Percentiles rank a stretch among this genome's conserved stretches.
These are phyloP conservation scores for Platichthys flesus DNA, from an alignment of 2,113 vertebrate species.

Conservation along the genomic window DNA sequence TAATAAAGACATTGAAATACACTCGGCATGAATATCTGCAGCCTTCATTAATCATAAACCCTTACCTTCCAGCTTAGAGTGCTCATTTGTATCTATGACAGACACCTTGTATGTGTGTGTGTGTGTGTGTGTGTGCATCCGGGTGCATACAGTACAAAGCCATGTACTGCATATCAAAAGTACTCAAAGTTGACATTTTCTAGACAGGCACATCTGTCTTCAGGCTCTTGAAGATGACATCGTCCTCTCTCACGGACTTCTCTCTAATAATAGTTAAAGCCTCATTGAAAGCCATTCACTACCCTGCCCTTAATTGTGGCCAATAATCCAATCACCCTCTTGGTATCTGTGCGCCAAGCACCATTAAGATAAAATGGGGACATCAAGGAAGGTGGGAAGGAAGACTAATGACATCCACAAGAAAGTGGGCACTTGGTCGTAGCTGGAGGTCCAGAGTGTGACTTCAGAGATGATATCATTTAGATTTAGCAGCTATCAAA, in stretches of 20 bases:
- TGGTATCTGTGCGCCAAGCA: constrained; percentile 63
- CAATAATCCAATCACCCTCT: constrained; percentile 75
- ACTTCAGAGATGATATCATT: not conserved
- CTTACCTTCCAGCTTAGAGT: constrained; percentile 21
- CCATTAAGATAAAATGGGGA: constrained; percentile 72
- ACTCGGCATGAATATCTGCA: constrained; percentile 10
- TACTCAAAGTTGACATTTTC: constrained; percentile 16
- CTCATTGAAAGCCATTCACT: constrained; percentile 74
- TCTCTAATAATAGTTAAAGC: constrained; percentile 68
- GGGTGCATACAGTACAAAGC: not conserved
- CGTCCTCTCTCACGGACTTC: constrained; percentile 46
- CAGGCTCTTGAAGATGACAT: constrained; percentile 42
- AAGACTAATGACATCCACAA: constrained; percentile 59
- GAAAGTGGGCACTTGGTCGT: constrained; percentile 8
- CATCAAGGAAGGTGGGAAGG: constrained; percentile 45
- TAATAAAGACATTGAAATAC: constrained; percentile 30
- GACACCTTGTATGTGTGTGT: not conserved
- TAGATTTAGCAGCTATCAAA: too few species aligned
- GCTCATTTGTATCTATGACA: constrained; percentile 18
- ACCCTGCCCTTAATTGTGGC: constrained; percentile 75
- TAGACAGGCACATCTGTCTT: constrained; percentile 30
- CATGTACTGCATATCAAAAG: constrained; percentile 10
- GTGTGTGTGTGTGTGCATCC: not conserved
- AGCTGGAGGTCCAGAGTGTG: constrained; percentile 1
- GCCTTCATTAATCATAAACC: constrained; percentile 22